phyloP scores from a whole-genome alignment of 2,888 invertebrate species.

The Epirrita christyi region DNA sequence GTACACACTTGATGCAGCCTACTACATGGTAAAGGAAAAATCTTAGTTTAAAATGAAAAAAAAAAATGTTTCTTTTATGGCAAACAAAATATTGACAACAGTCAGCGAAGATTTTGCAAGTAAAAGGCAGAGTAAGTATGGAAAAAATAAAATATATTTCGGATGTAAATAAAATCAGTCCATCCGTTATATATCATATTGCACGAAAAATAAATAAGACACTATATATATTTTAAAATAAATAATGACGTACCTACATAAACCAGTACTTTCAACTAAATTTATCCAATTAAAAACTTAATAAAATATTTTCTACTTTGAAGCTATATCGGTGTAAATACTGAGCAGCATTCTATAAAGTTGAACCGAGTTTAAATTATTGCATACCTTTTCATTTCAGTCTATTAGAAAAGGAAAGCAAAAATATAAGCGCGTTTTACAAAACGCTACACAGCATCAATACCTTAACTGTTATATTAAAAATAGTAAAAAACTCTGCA shows the following conservation, averaged over 20 bases:
- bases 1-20: constrained; percentile 80
- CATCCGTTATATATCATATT: constrained; percentile 76
- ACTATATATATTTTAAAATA: constrained; percentile 46
- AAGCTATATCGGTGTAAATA: constrained; percentile 38
- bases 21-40: constrained; percentile 51
- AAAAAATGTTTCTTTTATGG: constrained; percentile 52
- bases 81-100: constrained; percentile 57
- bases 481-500: constrained; percentile 55
- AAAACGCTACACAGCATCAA: too few relatives aligned
- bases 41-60: constrained; percentile 64
- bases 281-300: constrained; percentile 42
- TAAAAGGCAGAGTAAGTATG: constrained; percentile 52
- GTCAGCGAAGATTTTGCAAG: constrained; percentile 56
- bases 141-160: constrained; percentile 51
- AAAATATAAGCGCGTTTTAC: too few relatives aligned
- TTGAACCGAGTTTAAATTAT: too few relatives aligned
- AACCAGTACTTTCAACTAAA: constrained; percentile 52
- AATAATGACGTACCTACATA: constrained; percentile 42
- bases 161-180: constrained; percentile 76
- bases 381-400: too few relatives aligned
- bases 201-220: constrained; percentile 69
- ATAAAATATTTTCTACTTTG: constrained; percentile 49
- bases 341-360: too few relatives aligned
- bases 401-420: too few relatives aligned
- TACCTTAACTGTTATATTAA: constrained; percentile 50